These are phyloP conservation scores for Lepeophtheirus nordmannii DNA, from an alignment of 2,888 invertebrate genomes.

Conservation along the genomic window DNA sequence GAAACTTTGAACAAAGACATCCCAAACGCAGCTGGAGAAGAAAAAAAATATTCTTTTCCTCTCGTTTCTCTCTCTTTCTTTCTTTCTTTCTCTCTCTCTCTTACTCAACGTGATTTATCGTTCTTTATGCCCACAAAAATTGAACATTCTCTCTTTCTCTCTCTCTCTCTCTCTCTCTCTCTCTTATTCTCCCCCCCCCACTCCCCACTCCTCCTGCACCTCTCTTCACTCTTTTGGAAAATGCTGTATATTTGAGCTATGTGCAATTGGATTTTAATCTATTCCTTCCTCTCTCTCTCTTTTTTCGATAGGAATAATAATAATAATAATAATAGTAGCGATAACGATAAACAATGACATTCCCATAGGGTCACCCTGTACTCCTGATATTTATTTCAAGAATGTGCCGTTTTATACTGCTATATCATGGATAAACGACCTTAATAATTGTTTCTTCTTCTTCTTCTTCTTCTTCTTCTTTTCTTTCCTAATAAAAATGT, in stretches of 20 bases:
- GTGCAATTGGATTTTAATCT: neutral
- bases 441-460: too few relatives aligned
- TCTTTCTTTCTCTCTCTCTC: neutral
- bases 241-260: neutral
- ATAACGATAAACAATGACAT: too few relatives aligned
- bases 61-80: constrained; percentile 7
- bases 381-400: too few relatives aligned
- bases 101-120: neutral
- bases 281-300: neutral
- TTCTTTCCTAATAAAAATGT: too few relatives aligned
- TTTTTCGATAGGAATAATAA: neutral
- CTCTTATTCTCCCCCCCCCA: neutral
- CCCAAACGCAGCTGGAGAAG: constrained; percentile 8
- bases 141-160: constrained; percentile 1
- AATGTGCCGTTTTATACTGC: too few relatives aligned
- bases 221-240: constrained; percentile 12
- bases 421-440: too few relatives aligned
- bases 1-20: constrained; percentile 1
- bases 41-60: neutral
- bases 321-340: too few relatives aligned
- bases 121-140: neutral
- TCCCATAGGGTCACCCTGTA: too few relatives aligned
- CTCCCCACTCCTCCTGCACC: neutral
- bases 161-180: neutral
- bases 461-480: too few relatives aligned